These are phyloP conservation scores for Craniophora ligustri DNA, from an alignment of 2,888 invertebrate genomes.

Conservation along the genomic window DNA sequence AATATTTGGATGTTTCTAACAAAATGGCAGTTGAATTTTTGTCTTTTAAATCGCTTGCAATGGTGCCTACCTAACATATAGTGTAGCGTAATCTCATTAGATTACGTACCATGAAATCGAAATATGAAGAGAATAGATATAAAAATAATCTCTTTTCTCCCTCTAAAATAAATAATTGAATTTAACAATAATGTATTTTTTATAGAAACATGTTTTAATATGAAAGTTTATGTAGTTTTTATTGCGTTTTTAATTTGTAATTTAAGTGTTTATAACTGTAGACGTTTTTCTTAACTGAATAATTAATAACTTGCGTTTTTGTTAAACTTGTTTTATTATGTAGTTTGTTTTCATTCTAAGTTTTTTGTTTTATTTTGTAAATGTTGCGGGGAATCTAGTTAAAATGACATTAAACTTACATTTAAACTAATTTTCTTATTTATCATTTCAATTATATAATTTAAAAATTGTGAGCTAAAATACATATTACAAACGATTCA, in stretches of 20 bases:
- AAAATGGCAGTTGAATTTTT: too few species aligned
- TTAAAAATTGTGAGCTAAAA: too few species aligned
- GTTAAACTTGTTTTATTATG: conserved; percentile 7
- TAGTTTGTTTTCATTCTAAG: conserved; percentile 1
- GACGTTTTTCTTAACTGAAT: neutral
- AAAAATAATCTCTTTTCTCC: neutral
- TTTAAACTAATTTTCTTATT: too few species aligned
- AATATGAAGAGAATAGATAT: neutral
- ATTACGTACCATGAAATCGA: neutral
- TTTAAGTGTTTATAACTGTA: conserved; percentile 31
- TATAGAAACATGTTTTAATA: conserved; percentile 39
- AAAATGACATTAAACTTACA: too few species aligned
- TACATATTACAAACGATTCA: too few species aligned
- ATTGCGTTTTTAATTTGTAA: conserved; percentile 15
- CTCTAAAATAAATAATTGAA: conserved; percentile 6
- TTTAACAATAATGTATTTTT: conserved; percentile 33
- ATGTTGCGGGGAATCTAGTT: neutral
- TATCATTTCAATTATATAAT: neutral
- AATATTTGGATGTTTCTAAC: too few species aligned
- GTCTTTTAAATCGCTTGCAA: neutral
- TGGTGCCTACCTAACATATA: neutral
- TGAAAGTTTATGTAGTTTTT: conserved; percentile 28
- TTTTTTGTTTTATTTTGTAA: conserved; percentile 1
- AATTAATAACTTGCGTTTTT: conserved; percentile 10
- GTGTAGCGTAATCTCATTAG: neutral